Percentiles rank a stretch among this genome's conserved stretches.
Conservation (phyloP, 2,797 vertebrate species). For the Pseudomugil tenellus region DNA sequence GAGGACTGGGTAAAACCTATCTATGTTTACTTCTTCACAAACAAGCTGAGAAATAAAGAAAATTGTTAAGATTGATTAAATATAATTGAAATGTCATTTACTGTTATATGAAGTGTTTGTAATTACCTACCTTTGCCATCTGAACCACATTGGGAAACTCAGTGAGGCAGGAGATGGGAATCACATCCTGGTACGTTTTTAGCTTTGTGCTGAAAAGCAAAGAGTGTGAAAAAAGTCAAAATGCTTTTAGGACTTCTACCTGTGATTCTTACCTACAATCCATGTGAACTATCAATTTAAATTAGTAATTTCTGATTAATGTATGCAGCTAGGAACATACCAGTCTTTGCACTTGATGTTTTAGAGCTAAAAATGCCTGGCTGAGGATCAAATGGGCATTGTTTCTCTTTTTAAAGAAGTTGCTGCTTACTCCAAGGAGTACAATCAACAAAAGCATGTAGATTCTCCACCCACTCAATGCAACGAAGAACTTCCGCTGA, state of each 20-base stretch:
- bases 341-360: conserved; percentile 18
- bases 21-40: conserved; percentile 95
- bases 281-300: conserved; percentile 10
- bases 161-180: conserved; percentile 97
- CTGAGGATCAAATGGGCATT: conserved; percentile 1
- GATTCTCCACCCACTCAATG: not conserved
- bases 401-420: not conserved
- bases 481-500: not conserved
- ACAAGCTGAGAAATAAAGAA: conserved; percentile 83
- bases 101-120: not conserved
- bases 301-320: conserved; percentile 10
- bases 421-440: not conserved
- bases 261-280: conserved; percentile 21
- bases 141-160: conserved; percentile 98
- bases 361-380: conserved; percentile 5
- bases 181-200: conserved; percentile 94
- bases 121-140: conserved; percentile 92
- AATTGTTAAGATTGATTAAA: not conserved
- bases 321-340: not conserved
- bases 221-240: conserved; percentile 33
- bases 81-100: not conserved
- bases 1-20: conserved; percentile 96
- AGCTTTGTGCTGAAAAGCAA: conserved; percentile 87
- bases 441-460: not conserved
- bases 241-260: conserved; percentile 17